phyloP scores from a whole-genome alignment of 2,888 invertebrate species.

The Beris morrisii region DNA sequence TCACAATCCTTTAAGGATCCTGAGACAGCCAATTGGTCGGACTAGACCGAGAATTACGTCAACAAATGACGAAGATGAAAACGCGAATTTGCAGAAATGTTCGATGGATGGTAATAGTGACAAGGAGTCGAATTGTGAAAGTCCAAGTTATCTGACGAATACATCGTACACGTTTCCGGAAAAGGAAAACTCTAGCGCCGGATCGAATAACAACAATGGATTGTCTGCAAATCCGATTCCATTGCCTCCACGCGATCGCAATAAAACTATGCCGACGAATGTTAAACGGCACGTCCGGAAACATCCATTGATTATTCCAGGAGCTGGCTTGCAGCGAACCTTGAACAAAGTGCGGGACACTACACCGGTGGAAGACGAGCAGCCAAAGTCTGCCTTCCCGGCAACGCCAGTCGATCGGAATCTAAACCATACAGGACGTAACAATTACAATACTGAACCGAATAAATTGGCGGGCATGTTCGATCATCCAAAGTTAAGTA shows the following conservation, averaged over 20 bases:
- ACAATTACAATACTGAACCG: conserved; percentile 35
- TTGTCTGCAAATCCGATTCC: conserved; percentile 68
- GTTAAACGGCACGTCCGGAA: conserved; percentile 76
- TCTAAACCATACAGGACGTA: conserved; percentile 28
- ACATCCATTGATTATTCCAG: conserved; percentile 78
- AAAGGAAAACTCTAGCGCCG: conserved; percentile 4
- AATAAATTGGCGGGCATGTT: conserved; percentile 33
- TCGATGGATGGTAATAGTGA: conserved; percentile 34
- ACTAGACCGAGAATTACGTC: conserved; percentile 14
- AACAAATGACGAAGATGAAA: conserved; percentile 40
- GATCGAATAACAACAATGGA: conserved; percentile 11
- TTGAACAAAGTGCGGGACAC: conserved; percentile 61
- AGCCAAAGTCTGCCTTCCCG: conserved; percentile 39
- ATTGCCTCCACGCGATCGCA: conserved; percentile 75
- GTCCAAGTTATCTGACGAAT: conserved; percentile 54
- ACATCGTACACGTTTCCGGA: conserved; percentile 52
- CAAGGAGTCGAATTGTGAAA: conserved; percentile 49
- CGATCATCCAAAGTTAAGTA: conserved; percentile 1
- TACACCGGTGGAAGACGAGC: conserved; percentile 53
- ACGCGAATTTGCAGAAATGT: conserved; percentile 36
- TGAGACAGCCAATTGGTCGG: conserved; percentile 27
- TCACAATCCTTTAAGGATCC: conserved; percentile 40
- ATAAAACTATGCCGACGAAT: conserved; percentile 63
- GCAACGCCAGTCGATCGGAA: conserved; percentile 34
- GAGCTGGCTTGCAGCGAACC: conserved; percentile 64